Evolutionary conservation across 2,888 invertebrate species (phyloP).

Genomic region (Campopleginae sp.): DNA sequence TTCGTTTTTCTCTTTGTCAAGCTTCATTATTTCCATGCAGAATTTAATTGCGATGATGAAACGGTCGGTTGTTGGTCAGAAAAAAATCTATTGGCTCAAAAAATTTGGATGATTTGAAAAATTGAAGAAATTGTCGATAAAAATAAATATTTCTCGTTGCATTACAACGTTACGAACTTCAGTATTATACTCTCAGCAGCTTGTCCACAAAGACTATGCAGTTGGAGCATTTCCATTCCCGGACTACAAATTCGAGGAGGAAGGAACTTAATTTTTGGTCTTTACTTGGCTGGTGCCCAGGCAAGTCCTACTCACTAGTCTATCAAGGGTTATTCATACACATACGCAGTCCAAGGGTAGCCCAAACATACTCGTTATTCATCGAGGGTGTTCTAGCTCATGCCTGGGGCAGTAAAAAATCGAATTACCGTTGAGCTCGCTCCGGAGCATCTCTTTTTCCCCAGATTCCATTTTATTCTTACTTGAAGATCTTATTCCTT

Average conservation of each 20-base stretch:
- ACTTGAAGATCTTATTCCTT: slow-evolving; percentile 47
- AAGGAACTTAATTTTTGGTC: neutral
- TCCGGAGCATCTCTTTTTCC: slow-evolving; percentile 43
- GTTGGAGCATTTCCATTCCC: neutral
- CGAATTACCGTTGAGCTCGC: slow-evolving; percentile 61
- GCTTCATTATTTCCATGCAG: too few relatives aligned
- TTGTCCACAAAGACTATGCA: slow-evolving; percentile 10
- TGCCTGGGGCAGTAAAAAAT: slow-evolving; percentile 63
- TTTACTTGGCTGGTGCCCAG: neutral
- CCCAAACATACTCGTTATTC: slow-evolving; percentile 13
- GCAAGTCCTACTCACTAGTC: neutral
- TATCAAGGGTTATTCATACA: neutral
- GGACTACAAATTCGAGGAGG: neutral
- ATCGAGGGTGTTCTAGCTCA: slow-evolving; percentile 39
- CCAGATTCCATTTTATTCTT: slow-evolving; percentile 39
- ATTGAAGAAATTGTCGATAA: too few relatives aligned
- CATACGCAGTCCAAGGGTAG: slow-evolving; percentile 3
- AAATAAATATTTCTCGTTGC: too few relatives aligned
- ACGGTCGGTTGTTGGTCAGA: too few relatives aligned
- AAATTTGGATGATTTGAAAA: too few relatives aligned
- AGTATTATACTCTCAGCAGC: too few relatives aligned
- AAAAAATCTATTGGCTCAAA: too few relatives aligned
- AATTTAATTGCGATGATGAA: too few relatives aligned
- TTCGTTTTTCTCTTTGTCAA: too few relatives aligned
- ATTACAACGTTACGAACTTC: too few relatives aligned